A percentile compares a stretch with the other conserved stretches of the same genome.
Conservation (phyloP, 2,797 vertebrate genomes). For the Cryptoprocta ferox region DNA sequence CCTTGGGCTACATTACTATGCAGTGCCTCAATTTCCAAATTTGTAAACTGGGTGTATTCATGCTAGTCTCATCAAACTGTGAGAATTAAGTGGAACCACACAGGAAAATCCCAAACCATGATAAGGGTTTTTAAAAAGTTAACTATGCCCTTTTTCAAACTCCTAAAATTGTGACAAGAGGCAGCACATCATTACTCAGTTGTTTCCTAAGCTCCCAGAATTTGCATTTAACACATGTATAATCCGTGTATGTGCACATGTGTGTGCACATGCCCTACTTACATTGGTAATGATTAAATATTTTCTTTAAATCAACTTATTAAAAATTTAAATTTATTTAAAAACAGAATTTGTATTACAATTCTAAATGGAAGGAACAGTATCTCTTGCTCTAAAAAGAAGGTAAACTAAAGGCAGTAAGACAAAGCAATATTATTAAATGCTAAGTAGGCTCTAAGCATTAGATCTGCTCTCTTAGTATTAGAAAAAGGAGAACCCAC, state of each 20-base stretch:
- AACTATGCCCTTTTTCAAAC: neutral
- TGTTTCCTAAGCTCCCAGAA: neutral
- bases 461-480: neutral
- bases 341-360: neutral
- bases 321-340: neutral
- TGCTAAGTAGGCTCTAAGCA: neutral
- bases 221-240: neutral
- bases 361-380: neutral
- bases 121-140: neutral
- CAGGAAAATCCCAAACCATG: neutral
- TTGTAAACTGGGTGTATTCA: neutral
- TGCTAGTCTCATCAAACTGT: neutral
- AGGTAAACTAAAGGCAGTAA: neutral
- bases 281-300: neutral
- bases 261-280: neutral
- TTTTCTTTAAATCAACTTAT: constrained; percentile 6
- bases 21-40: neutral
- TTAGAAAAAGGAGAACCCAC: neutral
- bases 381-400: constrained; percentile 32
- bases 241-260: no score
- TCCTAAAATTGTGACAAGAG: neutral
- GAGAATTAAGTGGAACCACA: neutral
- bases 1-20: neutral
- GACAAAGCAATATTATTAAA: neutral
- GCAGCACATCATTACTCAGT: neutral